phyloP scores from a whole-genome alignment of 2,113 vertebrate species.

The Alosa alosa region DNA sequence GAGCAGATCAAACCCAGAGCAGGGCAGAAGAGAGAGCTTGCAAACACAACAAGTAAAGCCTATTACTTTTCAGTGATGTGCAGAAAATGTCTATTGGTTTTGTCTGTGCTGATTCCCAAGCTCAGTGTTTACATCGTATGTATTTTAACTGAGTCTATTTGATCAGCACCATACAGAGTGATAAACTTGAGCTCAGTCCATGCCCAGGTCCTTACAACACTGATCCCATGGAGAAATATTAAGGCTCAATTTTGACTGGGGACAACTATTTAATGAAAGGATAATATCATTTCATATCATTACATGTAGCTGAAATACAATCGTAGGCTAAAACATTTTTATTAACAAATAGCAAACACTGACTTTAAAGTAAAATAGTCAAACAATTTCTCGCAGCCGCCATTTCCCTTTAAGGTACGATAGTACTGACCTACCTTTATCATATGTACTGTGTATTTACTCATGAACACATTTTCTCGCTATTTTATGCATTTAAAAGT shows the following conservation, averaged over 20 bases:
- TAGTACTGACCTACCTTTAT: background rate
- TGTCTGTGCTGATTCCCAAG: constrained; percentile 3
- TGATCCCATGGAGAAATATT: background rate
- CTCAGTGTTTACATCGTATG: background rate
- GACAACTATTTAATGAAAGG: no score
- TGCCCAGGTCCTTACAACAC: background rate
- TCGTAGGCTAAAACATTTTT: no score
- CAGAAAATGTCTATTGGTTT: constrained; percentile 11
- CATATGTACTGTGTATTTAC: background rate
- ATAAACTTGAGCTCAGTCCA: background rate
- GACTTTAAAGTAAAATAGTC: no score
- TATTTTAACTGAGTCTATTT: constrained; percentile 11
- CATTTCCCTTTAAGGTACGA: no score
- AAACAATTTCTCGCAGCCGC: no score
- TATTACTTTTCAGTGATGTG: background rate
- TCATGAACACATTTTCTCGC: background rate
- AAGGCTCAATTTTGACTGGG: background rate
- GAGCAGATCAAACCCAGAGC: background rate
- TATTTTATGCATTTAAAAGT: background rate
- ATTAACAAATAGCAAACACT: no score
- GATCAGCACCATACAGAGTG: background rate
- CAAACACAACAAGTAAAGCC: background rate
- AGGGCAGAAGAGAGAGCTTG: background rate
- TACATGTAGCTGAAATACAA: no score
- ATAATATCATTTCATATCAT: no score